Percentiles rank a stretch among this genome's conserved stretches.
Evolutionary conservation across 2,888 invertebrate species (phyloP).

Genomic region (Acrocera orbiculus): DNA sequence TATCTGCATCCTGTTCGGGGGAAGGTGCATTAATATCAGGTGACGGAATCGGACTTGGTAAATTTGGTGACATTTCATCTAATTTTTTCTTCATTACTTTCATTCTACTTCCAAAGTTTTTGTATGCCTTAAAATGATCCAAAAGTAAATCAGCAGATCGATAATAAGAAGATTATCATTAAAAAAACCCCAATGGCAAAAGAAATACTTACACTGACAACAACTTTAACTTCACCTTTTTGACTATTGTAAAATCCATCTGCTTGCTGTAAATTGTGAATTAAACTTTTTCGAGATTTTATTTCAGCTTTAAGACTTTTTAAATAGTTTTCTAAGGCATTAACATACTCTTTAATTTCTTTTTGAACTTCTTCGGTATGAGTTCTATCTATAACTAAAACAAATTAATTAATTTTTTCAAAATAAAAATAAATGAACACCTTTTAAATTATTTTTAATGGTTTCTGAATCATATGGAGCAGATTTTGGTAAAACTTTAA

Average conservation of each 20-base stretch:
- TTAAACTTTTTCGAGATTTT: slow-evolving; percentile 56
- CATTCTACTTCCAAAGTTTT: slow-evolving; percentile 79
- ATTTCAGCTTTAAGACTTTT: slow-evolving; percentile 67
- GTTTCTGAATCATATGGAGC: slow-evolving; percentile 59
- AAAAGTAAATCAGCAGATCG: no score
- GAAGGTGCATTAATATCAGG: slow-evolving; percentile 51
- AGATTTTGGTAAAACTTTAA: slow-evolving; percentile 32
- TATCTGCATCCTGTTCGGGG: slow-evolving; percentile 65
- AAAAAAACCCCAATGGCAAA: no score
- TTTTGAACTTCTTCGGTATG: slow-evolving; percentile 75
- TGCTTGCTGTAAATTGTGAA: slow-evolving; percentile 62
- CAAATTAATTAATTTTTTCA: not conserved
- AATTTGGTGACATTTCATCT: slow-evolving; percentile 57
- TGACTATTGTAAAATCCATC: slow-evolving; percentile 80
- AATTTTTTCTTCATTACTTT: slow-evolving; percentile 70
- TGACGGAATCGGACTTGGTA: slow-evolving; percentile 45
- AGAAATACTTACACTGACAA: slow-evolving; percentile 67
- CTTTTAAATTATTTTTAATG: slow-evolving; percentile 64
- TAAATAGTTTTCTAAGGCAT: slow-evolving; percentile 64
- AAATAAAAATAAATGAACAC: slow-evolving; percentile 26
- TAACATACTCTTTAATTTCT: slow-evolving; percentile 67
- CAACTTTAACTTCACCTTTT: slow-evolving; percentile 85
- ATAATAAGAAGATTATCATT: no score
- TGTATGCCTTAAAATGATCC: slow-evolving; percentile 64
- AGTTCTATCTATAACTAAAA: slow-evolving; percentile 45